These are phyloP conservation scores for Athene cunicularia DNA, from an alignment of 2,113 vertebrate species.

Conservation along the genomic window DNA sequence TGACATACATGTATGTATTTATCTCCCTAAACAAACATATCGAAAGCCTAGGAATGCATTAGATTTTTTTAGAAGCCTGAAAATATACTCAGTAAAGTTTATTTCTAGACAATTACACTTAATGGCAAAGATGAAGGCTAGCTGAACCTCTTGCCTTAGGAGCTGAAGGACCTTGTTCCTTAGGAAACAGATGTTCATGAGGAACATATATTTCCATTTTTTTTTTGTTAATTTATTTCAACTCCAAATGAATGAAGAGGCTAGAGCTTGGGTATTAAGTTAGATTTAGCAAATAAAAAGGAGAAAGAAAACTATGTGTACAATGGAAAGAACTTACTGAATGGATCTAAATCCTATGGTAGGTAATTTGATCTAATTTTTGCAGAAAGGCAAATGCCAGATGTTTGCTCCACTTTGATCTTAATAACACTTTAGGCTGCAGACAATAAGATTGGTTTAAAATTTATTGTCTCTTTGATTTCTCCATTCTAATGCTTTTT, in stretches of 20 bases:
- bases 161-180: conserved; percentile 1
- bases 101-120: not conserved
- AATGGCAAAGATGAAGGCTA: not conserved
- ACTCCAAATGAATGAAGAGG: conserved; percentile 25
- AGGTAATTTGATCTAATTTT: conserved; percentile 81
- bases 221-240: conserved; percentile 27
- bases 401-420: conserved; percentile 86
- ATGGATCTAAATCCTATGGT: conserved; percentile 67
- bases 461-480: conserved; percentile 90
- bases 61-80: not conserved
- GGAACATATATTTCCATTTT: not conserved
- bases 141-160: not conserved
- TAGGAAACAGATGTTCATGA: not conserved
- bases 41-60: not conserved
- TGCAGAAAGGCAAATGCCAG: conserved; percentile 83
- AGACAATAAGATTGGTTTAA: conserved; percentile 90
- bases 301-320: conserved; percentile 43
- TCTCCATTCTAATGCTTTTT: conserved; percentile 84
- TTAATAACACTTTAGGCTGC: conserved; percentile 86
- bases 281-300: conserved; percentile 34
- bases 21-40: not conserved
- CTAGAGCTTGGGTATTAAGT: conserved; percentile 38
- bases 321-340: conserved; percentile 56
- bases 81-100: not conserved
- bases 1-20: not conserved